Base-by-base conservation (phyloP, 2,797 vertebrate genomes). In the Pogoniulus pusillus region DNA sequence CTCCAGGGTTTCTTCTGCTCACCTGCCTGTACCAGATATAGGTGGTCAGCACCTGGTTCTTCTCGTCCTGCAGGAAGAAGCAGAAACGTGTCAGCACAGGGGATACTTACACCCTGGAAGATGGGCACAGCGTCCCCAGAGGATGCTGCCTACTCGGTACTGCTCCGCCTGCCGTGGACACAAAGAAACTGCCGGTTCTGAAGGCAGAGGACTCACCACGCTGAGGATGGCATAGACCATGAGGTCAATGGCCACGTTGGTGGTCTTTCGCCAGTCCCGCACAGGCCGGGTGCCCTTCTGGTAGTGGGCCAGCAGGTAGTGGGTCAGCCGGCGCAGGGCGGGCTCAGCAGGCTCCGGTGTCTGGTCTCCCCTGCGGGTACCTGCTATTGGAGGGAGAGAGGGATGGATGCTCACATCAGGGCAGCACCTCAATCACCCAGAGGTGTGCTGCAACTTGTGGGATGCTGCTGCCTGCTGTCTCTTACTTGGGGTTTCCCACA, bases 1-100 rank as follows among this genome's bases (percentile, higher is more conserved):
- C 6, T 29, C 32, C 20, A 3, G 1, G 2, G 20, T 26, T 12
- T 5, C 24, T 1, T 57, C 32, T 8, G 39, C 96, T 97, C 95
- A 99, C 99, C 98, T 99, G 99, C 91, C 98, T 97, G 96, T 99
- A 99, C 99, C 99, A 99, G 86, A 99, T 98, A 32, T 99, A 99
- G 4, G 99, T 99, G 63, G 99, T 99, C 94, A 99, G 95, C 53
- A 99, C 98, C 94, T 99, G 99, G 92, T 99, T 99, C 97, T 99
- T 99, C 96, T 99, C 99, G 82, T 99, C 99, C 99, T 99, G 96
- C 96, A 74, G 72, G 70, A 82, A 86, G 41, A 71, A 34, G 57
- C 79, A 43, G 47, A 43, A 9, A 8, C 0, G 29, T 13, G 62
- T 51, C 10, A 9, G 54, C 22, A 1, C 1, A 0, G 32, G 4